Evolutionary conservation across 2,113 vertebrate genomes (phyloP), one percentile per base, ranked within the genome.

Genomic region (Brachypteracias leptosomus): DNA sequence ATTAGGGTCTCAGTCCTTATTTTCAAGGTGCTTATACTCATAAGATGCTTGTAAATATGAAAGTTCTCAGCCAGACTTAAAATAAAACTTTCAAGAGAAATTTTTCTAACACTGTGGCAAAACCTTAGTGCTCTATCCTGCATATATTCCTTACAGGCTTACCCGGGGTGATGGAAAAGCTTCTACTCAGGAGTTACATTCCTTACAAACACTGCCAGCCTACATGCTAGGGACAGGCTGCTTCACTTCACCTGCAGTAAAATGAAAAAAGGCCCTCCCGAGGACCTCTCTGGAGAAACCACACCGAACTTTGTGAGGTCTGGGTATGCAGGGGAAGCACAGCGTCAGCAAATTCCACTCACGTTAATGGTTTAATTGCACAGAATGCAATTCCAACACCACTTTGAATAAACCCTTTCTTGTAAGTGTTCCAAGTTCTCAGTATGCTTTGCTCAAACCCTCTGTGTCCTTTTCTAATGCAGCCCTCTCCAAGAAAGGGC

Each of bases 291-390:
- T 40, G 40, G 26, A 85, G 78, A 19, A 19, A 38, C 73, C 2
- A 0, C 67, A 16, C 38, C 5, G 3, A n/a, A 21, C 46, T 28
- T 29, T 0, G 7, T 19, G 26, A 26, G 6, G 16, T 19, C n/a
- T 29, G 51, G 29, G 38, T n/a, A 21, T 24, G 22, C 46, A 5
- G 6, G 13, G 35, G n/a, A 55, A 38, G 24, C 22, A 13, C 22
- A 5, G 14, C 6, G 26, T 13, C 35, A 20, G 9, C n/a, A 65
- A 66, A 61, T 6, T 14, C 13, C 5, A 0, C 26, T 59, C 51
- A 4, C 0, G 2, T 14, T 47, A 75, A 36, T 1, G 1, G 57
- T 49, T 42, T 44, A 38, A 24, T 25, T 24, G 46, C 51, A 49
- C 38, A 47, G 29, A 65, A 29, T 3, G 7, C 61, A 52, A 29